These are phyloP conservation scores for Aspidapion aeneum DNA, from an alignment of 2,888 invertebrate genomes.

Conservation along the genomic window DNA sequence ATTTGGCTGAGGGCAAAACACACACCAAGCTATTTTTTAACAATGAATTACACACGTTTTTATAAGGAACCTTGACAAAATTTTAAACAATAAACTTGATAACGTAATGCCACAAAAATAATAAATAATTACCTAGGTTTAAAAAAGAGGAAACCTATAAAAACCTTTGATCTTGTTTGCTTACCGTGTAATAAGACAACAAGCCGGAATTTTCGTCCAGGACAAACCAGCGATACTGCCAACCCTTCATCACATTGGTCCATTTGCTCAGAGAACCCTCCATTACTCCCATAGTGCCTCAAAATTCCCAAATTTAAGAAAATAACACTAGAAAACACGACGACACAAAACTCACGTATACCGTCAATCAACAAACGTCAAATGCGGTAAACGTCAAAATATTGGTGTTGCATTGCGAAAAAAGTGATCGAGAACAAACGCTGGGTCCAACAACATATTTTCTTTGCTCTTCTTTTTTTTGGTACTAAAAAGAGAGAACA, in stretches of 20 bases:
- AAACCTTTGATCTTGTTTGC: constrained; percentile 42
- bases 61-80: not conserved
- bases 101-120: not conserved
- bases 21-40: too few species aligned
- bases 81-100: not conserved
- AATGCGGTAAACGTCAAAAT: not conserved
- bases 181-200: constrained; percentile 96
- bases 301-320: constrained; percentile 24
- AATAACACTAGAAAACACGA: not conserved
- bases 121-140: not conserved
- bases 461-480: too few species aligned
- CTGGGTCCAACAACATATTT: too few species aligned
- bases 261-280: constrained; percentile 95
- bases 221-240: constrained; percentile 99
- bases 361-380: not conserved
- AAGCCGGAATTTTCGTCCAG: constrained; percentile 95
- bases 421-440: not conserved
- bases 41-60: not conserved
- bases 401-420: not conserved
- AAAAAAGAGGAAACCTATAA: too few species aligned
- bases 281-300: constrained; percentile 52
- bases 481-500: too few species aligned
- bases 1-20: too few species aligned
- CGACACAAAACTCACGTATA: not conserved
- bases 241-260: constrained; percentile 98